These are phyloP conservation scores for Azorinus chamasolen DNA, from an alignment of 2,888 invertebrate genomes.

Conservation along the genomic window DNA sequence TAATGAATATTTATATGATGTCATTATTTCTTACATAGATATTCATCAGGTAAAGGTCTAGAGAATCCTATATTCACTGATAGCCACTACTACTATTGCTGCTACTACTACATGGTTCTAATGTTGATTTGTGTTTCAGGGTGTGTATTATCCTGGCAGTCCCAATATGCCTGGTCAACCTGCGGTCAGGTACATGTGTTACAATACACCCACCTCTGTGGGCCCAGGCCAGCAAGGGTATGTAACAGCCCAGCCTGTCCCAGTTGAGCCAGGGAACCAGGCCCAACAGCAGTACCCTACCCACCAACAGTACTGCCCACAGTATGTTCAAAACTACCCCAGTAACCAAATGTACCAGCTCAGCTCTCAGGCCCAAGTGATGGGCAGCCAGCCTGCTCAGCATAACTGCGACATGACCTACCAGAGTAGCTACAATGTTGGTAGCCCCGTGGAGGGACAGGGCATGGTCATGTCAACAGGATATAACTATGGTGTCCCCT, in stretches of 20 bases:
- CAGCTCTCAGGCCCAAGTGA: conserved; percentile 50
- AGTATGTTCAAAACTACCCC: conserved; percentile 54
- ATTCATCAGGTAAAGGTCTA: no score
- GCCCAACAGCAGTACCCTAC: conserved; percentile 30
- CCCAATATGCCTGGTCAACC: conserved; percentile 67
- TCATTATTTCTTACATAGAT: no score
- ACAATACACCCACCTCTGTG: conserved; percentile 42
- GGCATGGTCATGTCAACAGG: conserved; percentile 14
- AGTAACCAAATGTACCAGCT: conserved; percentile 48
- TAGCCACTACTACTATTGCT: no score
- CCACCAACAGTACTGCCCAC: conserved; percentile 50
- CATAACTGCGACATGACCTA: conserved; percentile 26
- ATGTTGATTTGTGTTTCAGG: conserved; percentile 54
- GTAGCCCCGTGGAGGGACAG: conserved; percentile 44
- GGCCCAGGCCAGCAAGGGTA: conserved; percentile 28
- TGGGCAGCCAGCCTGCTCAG: conserved; percentile 28
- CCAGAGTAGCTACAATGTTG: conserved; percentile 46
- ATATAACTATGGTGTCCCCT: conserved; percentile 39
- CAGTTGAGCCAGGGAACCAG: conserved; percentile 12
- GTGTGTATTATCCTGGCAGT: conserved; percentile 66
- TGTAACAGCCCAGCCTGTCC: conserved; percentile 28
- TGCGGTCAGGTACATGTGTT: conserved; percentile 70
- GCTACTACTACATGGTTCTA: no score
- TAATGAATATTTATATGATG: no score
- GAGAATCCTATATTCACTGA: no score